Conservation (phyloP, 2,113 vertebrate genomes). For the Beaufortia kweichowensis region DNA sequence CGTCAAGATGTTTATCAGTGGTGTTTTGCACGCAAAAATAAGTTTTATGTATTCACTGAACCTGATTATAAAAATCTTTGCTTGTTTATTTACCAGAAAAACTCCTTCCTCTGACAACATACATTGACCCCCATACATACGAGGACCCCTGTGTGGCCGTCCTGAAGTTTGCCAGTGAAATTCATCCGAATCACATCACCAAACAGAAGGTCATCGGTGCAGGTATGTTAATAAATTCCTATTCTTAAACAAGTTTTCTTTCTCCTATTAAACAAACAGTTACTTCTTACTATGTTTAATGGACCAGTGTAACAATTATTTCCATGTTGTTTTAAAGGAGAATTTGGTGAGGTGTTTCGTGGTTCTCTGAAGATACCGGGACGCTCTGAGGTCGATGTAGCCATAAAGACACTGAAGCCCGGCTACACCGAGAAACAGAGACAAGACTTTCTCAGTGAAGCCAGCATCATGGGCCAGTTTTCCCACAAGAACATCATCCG, state of each 20-base stretch:
- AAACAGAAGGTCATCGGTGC: slow-evolving; percentile 96
- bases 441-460: slow-evolving; percentile 93
- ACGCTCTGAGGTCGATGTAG: slow-evolving; percentile 84
- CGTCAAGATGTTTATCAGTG: background rate
- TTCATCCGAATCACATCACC: slow-evolving; percentile 79
- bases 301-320: background rate
- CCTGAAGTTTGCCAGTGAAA: slow-evolving; percentile 95
- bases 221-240: slow-evolving; percentile 70
- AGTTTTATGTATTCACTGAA: background rate
- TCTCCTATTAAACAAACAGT: background rate
- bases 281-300: background rate
- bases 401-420: slow-evolving; percentile 91
- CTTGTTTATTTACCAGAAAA: slow-evolving; percentile 77
- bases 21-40: background rate
- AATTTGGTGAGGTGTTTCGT: slow-evolving; percentile 94
- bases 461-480: slow-evolving; percentile 98
- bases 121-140: slow-evolving; percentile 94
- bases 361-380: slow-evolving; percentile 79
- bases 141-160: slow-evolving; percentile 96
- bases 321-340: slow-evolving; percentile 71
- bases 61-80: background rate
- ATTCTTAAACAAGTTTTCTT: background rate
- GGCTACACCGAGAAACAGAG: slow-evolving; percentile 95
- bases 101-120: slow-evolving; percentile 91
- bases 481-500: slow-evolving; percentile 95